These are phyloP conservation scores for Episyrphus balteatus DNA, from an alignment of 1,140 invertebrate species.

Conservation along the genomic window DNA sequence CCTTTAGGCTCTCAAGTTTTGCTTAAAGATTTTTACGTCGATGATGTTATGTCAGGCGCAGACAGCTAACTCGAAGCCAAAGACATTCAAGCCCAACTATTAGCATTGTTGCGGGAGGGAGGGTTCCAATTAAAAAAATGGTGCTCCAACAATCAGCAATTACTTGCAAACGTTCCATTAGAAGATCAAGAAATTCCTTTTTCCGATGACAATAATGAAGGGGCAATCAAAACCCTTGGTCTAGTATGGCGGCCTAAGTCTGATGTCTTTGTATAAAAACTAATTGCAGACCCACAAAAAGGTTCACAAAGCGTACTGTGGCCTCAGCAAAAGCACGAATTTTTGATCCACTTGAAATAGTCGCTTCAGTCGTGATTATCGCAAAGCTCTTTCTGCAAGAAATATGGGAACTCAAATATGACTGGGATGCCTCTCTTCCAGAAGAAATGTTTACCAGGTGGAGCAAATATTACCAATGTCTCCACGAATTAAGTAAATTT, in stretches of 20 bases:
- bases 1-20: constrained; percentile 1
- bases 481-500: constrained; percentile 9
- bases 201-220: neutral
- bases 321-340: constrained; percentile 21
- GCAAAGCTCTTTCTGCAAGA: constrained; percentile 34
- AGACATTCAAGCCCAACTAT: constrained; percentile 7
- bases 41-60: constrained; percentile 29
- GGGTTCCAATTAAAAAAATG: constrained; percentile 35
- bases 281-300: neutral
- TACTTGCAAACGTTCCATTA: neutral
- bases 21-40: constrained; percentile 27
- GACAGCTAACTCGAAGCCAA: constrained; percentile 12
- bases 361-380: constrained; percentile 23
- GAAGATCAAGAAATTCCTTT: neutral
- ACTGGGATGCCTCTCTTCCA: constrained; percentile 23
- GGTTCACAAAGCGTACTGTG: constrained; percentile 14
- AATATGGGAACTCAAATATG: constrained; percentile 21
- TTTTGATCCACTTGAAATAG: constrained; percentile 32
- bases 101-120: constrained; percentile 14
- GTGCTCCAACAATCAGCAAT: constrained; percentile 21
- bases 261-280: too few relatives aligned
- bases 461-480: constrained; percentile 10
- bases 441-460: constrained; percentile 8
- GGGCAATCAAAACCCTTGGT: too few relatives aligned
- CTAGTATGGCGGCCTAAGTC: too few relatives aligned